Evolutionary conservation across 2,797 vertebrate species (phyloP).

Genomic region (Lacerta viridis): DNA sequence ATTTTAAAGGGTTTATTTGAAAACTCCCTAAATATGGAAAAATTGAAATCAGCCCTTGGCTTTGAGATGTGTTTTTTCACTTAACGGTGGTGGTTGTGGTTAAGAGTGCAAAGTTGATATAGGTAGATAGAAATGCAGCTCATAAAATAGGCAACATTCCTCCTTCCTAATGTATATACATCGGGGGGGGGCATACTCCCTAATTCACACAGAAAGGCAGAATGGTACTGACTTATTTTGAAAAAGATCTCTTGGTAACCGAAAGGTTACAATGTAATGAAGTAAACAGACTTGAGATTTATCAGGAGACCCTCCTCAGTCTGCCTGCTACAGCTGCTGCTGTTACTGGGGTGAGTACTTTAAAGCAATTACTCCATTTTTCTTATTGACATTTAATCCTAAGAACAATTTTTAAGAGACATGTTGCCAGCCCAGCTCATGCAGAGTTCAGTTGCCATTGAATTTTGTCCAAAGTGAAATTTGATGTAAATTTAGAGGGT

Average conservation of each 20-base stretch:
- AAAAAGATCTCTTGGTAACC: slow-evolving; percentile 25
- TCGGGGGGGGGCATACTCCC: background rate
- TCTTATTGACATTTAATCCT: slow-evolving; percentile 51
- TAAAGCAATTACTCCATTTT: slow-evolving; percentile 43
- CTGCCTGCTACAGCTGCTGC: background rate
- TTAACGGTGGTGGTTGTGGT: background rate
- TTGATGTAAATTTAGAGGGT: background rate
- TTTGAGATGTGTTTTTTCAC: background rate
- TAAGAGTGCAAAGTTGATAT: background rate
- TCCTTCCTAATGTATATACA: slow-evolving; percentile 21
- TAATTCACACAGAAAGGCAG: slow-evolving; percentile 4
- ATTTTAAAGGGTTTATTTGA: background rate
- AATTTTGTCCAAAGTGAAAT: background rate
- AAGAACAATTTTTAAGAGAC: slow-evolving; percentile 43
- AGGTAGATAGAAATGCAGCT: background rate
- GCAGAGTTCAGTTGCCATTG: background rate
- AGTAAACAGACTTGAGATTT: slow-evolving; percentile 53
- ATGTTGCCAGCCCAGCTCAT: slow-evolving; percentile 28
- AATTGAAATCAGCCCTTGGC: background rate
- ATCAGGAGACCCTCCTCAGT: background rate
- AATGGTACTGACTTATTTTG: slow-evolving; percentile 16
- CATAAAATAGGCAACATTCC: background rate
- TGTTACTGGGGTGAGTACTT: slow-evolving; percentile 22
- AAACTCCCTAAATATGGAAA: slow-evolving; percentile 4
- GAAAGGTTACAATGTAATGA: slow-evolving; percentile 5